Base-by-base conservation (phyloP, 1,140 invertebrate species). In the Onthophagus taurus region DNA sequence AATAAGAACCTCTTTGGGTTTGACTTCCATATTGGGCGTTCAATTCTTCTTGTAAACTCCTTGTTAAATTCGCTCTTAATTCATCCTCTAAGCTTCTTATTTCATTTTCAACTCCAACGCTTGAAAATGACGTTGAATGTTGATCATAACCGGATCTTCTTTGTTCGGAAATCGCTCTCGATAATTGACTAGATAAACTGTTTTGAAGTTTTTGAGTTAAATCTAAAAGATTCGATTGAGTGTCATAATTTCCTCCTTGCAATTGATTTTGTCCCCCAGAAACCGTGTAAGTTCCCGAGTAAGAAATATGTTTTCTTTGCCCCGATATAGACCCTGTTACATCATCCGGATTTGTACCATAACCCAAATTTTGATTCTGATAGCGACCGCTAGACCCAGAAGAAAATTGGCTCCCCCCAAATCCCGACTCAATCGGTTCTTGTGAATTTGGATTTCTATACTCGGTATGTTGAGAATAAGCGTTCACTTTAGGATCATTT, bases 401-500 rank as follows among this genome's bases (percentile, higher is more conserved):
- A 14, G 19, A 13, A 4, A 9, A 2, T 34, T 34, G 3, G 16
- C 3, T 34, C 23, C 23, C n/a, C n/a, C n/a, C 6, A 7, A 26
- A 26, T 7, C n/a, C 23, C 23, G 23, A 26, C 23, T 6, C 23
- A n/a, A 7, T 7, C 6, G 17, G 3, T 13, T 38, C 11, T 3
- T 39, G 8, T 14, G n/a, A 21, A 6, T 55, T 55, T 0, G 61
- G 61, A 42, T 62, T 63, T 9, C 53, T 43, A 35, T 61, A 64
- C 52, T 63, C 59, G 5, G 52, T 53, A 51, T 61, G 61, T 46
- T 60, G 53, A 26, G 54, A 59, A 33, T 61, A 53, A 7, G 59
- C 49, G 18, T 59, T 54, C 7, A 63, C 54, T 49, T 57, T 54
- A 4, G 61, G 60, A 31, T 50, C 46, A 1, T 36, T 35, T 23